Evolutionary conservation across 1,140 invertebrate genomes (phyloP).

Genomic region (Homalodisca vitripennis): DNA sequence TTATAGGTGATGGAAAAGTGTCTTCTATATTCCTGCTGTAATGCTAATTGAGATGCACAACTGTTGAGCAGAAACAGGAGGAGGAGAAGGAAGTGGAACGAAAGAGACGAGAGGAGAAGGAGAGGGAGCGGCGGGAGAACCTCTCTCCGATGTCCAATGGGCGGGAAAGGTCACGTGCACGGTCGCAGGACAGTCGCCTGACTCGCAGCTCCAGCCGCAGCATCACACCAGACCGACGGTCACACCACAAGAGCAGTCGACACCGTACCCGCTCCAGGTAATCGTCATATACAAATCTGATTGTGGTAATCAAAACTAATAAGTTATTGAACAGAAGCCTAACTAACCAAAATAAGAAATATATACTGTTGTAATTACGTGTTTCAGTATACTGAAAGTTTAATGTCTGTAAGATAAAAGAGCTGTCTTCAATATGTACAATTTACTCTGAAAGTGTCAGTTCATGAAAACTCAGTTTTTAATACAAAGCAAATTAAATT

Average conservation of each 20-base stretch:
- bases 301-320: neutral
- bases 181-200: constrained; percentile 23
- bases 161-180: constrained; percentile 51
- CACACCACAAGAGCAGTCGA: constrained; percentile 30
- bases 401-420: too few species aligned
- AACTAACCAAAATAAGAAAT: neutral
- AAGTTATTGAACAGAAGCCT: neutral
- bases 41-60: too few species aligned
- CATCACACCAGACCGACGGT: constrained; percentile 33
- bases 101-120: constrained; percentile 44
- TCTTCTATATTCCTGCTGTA: neutral
- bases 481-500: too few species aligned
- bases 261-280: constrained; percentile 36
- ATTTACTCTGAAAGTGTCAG: too few species aligned
- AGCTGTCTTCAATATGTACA: too few species aligned
- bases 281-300: too few species aligned
- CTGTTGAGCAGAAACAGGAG: constrained; percentile 63
- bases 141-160: constrained; percentile 54
- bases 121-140: constrained; percentile 45
- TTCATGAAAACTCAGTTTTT: too few species aligned
- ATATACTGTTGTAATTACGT: neutral
- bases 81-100: constrained; percentile 47
- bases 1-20: too few species aligned
- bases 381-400: too few species aligned
- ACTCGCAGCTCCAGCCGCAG: constrained; percentile 26